Evolutionary conservation across 2,797 vertebrate species (phyloP).

Genomic region (Myotis daubentonii): DNA sequence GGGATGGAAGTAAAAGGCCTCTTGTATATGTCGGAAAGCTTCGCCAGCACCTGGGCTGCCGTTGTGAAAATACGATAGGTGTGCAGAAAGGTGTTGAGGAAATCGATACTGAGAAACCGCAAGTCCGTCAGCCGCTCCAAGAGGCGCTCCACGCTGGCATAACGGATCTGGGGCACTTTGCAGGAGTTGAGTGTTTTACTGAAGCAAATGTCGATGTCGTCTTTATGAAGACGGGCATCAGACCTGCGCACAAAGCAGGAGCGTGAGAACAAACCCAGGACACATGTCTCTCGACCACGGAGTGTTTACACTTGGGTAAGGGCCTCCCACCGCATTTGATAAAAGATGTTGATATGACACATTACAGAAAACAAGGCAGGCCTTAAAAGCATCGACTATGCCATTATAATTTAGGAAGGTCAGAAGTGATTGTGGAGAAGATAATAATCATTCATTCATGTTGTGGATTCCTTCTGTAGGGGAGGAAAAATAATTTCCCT

Average conservation of each 20-base stretch:
- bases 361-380: neutral
- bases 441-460: neutral
- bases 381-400: neutral
- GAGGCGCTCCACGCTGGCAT: constrained; percentile 96
- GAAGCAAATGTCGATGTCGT: constrained; percentile 98
- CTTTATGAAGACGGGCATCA: constrained; percentile 96
- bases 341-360: neutral
- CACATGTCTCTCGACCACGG: neutral
- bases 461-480: neutral
- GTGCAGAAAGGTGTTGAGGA: constrained; percentile 99
- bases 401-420: neutral
- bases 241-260: constrained; percentile 88
- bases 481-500: neutral
- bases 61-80: constrained; percentile 98
- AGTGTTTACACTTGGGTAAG: neutral
- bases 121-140: constrained; percentile 97
- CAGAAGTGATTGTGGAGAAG: neutral
- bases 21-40: constrained; percentile 97
- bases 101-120: constrained; percentile 98
- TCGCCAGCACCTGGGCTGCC: constrained; percentile 94
- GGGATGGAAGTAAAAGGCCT: constrained; percentile 98
- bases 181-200: constrained; percentile 99
- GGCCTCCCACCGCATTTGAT: neutral
- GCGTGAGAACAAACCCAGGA: neutral
- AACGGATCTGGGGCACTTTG: constrained; percentile 99